These are phyloP conservation scores for Hypselothyrea guttata DNA, from an alignment of 2,888 invertebrate genomes.

Conservation along the genomic window DNA sequence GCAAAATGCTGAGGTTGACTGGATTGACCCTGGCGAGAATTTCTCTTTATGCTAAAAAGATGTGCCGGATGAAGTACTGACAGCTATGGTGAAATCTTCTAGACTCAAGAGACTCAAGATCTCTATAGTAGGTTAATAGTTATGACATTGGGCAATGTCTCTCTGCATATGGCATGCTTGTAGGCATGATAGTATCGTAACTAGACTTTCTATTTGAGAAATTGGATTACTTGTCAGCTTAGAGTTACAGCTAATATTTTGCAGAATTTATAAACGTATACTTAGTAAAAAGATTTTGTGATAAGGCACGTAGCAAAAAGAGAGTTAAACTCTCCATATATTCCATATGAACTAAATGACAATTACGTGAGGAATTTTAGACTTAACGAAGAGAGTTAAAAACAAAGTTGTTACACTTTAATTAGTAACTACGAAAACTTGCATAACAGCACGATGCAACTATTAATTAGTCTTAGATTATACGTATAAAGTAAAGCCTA, in stretches of 20 bases:
- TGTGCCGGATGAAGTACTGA: constrained; percentile 37
- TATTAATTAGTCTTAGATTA: constrained; percentile 46
- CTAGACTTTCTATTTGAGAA: constrained; percentile 66
- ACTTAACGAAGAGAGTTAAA: neutral
- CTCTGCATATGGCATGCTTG: neutral
- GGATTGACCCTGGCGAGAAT: constrained; percentile 59
- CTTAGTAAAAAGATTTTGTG: constrained; percentile 32
- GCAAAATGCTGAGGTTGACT: constrained; percentile 54
- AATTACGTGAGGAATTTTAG: neutral
- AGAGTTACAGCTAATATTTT: constrained; percentile 2
- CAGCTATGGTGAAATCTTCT: constrained; percentile 65
- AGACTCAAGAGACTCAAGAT: constrained; percentile 58
- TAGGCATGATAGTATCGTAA: constrained; percentile 29
- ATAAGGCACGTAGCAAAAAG: constrained; percentile 50
- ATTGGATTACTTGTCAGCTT: constrained; percentile 39
- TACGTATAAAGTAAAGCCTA: constrained; percentile 35
- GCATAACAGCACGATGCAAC: constrained; percentile 15
- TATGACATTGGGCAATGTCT: constrained; percentile 73
- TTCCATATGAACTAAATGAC: constrained; percentile 14
- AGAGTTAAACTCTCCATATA: constrained; percentile 1
- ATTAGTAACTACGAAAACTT: constrained; percentile 30
- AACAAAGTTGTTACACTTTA: constrained; percentile 7
- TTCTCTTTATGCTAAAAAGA: constrained; percentile 53
- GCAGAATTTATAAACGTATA: constrained; percentile 24
- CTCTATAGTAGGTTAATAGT: constrained; percentile 75